Evolutionary conservation across 1,140 invertebrate species (phyloP), one percentile per base, ranked within the genome.

Genomic region (Condylostylus longicornis): DNA sequence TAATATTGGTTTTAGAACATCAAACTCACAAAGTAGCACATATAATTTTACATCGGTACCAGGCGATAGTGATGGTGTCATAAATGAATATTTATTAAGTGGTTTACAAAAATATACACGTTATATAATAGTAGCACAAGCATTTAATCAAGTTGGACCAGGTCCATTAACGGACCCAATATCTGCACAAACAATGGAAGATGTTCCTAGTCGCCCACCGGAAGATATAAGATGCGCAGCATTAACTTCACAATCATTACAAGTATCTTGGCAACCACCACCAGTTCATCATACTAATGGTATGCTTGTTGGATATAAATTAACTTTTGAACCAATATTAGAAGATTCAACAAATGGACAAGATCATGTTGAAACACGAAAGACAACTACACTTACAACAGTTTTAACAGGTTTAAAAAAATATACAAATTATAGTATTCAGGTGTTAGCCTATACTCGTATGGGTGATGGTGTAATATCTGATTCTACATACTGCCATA

Each of bases 401-500:
- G 72, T 79, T 23, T 58, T 82, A 2, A 74, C 70, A 0, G 72
- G 72, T 2, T 52, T 82, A n/a, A 65, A 70, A 38, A 82, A 79
- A 45, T 87, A 72, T 51, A 82, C 82, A 4, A 90, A 89, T 62
- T 91, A 90, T 59, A 87, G 79, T 48, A 70, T 90, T 29, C 79
- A 85, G 58, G 75, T 89, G 1, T 49, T 85, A 38, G 83, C 83
- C 1, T 83, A 71, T 54, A 90, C 84, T 0, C 69, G 78, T 51
- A 76, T 82, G 45, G 86, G 86, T 1, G 80, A 85, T 50, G 85
- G 86, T 1, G 67, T 74, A 6, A 56, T 75, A 6, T 78, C 80
- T 4, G 57, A 68, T 33, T 68, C 79, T 0, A 68, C 79, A 15
- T 82, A 71, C 48, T 85, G 85, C 46, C 72, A 75, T 44, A 90